Evolutionary conservation across 2,797 vertebrate species (phyloP), one percentile per base, ranked within the genome.

Genomic region (Enteromius radiatus): DNA sequence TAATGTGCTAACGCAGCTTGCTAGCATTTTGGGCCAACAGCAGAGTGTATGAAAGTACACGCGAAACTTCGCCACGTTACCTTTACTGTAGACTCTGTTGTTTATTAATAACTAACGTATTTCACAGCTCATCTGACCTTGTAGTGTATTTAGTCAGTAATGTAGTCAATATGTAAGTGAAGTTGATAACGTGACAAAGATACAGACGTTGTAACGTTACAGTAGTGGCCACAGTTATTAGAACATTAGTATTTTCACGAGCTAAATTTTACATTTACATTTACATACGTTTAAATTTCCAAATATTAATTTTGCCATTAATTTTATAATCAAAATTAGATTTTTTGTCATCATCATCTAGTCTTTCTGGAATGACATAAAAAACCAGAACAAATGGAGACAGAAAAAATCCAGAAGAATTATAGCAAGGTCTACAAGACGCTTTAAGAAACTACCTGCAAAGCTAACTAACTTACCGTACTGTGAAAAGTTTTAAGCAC

Each of bases 41-140:
- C 3, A 6, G 5, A 28, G 52, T 38, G 52, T 71, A 11, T n/a
- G 6, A 21, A 33, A 33, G 11, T 19, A 8, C 12, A 23, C 33
- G 26, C 47, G 10, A 23, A 80, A 81, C 36, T 82, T 41, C 8
- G 41, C 26, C 61, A 76, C 45, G 45, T 78, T 78, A 36, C 19
- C 3, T 63, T 43, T 3, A 61, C 31, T 38, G 2, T 31, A 23
- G 36, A 45, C 6, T 38, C 5, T 81, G n/a, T 12, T 15, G 45
- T 49, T 78, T 14, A 47, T 78, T 61, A 15, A 6, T 17, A 47
- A 49, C 41, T 33, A 11, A 43, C 41, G 1, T 21, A 65, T 49
- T 52, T 76, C 23, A 21, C 26, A 11, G 23, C 56, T 41, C 12
- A 3, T 67, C 8, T 67, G 19, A 38, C 15, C 5, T 78, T 78